Percentiles rank a stretch among this genome's conserved stretches.
phyloP scores from a whole-genome alignment of 2,888 invertebrate genomes.

The Gymnoscelis rufifasciata region DNA sequence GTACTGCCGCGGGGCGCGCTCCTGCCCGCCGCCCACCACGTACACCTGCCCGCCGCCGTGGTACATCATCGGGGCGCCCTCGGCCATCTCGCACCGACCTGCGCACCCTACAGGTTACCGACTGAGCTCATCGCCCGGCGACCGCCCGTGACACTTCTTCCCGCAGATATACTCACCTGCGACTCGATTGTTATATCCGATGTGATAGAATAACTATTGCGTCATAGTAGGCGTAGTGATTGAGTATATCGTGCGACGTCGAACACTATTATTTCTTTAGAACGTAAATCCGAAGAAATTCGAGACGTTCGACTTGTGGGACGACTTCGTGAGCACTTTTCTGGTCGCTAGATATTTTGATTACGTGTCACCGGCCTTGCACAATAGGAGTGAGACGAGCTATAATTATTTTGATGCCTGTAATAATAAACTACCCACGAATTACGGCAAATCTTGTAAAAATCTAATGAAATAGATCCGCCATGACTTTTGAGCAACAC shows the following conservation, averaged over 20 bases:
- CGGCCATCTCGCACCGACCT: conserved; percentile 58
- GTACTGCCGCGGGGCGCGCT: conserved; percentile 54
- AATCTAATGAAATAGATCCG: conserved; percentile 70
- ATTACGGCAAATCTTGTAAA: conserved; percentile 63
- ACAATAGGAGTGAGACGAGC: conserved; percentile 55
- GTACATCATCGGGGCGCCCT: conserved; percentile 65
- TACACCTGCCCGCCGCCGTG: conserved; percentile 50
- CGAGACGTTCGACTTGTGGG: conserved; percentile 62
- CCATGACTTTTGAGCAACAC: conserved; percentile 71
- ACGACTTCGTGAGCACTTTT: conserved; percentile 45
- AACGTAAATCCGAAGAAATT: conserved; percentile 64
- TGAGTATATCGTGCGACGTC: conserved; percentile 54
- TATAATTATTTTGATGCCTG: conserved; percentile 62
- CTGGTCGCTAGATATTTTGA: conserved; percentile 44
- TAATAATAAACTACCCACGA: conserved; percentile 73
- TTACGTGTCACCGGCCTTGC: conserved; percentile 55
- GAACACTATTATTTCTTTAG: conserved; percentile 55
- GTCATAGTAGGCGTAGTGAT: conserved; percentile 64
- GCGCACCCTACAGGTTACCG: conserved; percentile 31
- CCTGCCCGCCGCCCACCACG: conserved; percentile 50
- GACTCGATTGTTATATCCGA: conserved; percentile 45
- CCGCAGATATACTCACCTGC: conserved; percentile 51
- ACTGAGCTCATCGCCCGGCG: conserved; percentile 33
- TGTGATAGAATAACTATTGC: conserved; percentile 55
- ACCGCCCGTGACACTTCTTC: conserved; percentile 17